phyloP scores from a whole-genome alignment of 2,888 invertebrate genomes.

The Drosophila stalkeri region DNA sequence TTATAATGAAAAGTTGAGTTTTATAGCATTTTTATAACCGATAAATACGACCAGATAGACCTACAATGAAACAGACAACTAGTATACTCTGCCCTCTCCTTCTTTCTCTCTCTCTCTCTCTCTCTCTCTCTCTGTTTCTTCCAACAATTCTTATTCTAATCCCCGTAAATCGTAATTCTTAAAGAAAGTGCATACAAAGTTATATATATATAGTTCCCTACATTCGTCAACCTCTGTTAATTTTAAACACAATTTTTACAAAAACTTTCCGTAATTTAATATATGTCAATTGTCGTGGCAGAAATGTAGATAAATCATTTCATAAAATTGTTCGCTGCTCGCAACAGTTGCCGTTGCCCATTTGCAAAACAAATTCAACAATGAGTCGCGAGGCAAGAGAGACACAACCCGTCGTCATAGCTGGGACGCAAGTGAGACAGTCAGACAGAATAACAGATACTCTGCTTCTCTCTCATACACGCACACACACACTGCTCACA shows the following conservation, averaged over 20 bases:
- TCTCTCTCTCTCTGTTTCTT: too few species aligned
- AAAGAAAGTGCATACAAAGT: neutral
- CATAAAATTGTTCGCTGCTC: slow-evolving; percentile 5
- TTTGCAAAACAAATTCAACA: slow-evolving; percentile 19
- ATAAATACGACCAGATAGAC: too few species aligned
- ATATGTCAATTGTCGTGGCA: neutral
- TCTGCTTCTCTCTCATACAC: neutral
- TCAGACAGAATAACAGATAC: slow-evolving; percentile 1
- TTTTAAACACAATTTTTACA: neutral
- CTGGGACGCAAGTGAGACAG: slow-evolving; percentile 23
- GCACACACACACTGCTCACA: neutral
- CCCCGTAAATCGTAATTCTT: neutral
- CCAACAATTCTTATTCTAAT: too few species aligned
- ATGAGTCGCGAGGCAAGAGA: neutral
- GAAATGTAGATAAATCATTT: slow-evolving; percentile 10
- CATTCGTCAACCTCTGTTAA: neutral
- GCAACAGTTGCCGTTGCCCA: slow-evolving; percentile 15
- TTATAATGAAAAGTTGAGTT: too few species aligned
- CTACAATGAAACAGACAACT: too few species aligned
- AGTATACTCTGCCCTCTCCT: too few species aligned
- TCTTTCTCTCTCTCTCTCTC: too few species aligned
- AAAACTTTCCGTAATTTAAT: slow-evolving; percentile 1
- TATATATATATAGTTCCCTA: neutral
- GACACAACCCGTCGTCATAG: slow-evolving; percentile 31
- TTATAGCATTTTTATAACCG: too few species aligned